Evolutionary conservation across 2,797 vertebrate genomes (phyloP), one percentile per base, ranked within the genome.

Genomic region (Paguma larvata): DNA sequence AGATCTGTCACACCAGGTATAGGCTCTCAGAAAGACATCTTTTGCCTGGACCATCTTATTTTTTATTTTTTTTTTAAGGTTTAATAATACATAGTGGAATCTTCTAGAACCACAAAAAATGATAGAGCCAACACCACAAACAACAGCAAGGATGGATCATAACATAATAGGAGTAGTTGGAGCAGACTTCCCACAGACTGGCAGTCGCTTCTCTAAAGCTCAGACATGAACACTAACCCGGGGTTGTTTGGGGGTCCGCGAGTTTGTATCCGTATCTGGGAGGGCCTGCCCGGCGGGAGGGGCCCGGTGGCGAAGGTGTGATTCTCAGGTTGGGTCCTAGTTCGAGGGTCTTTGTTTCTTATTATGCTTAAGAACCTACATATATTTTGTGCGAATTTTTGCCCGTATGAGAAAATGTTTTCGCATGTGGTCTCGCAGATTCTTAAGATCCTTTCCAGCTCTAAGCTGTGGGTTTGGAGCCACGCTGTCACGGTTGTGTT

Each of bases 181-280:
- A 77, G 30, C 65, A 15, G 27, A 2, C 6, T 15, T 9, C 7
- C 0, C 6, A 6, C 1, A 3, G n/a, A 12, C 18, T 4, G 19
- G 13, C 23, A 5, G 78, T 32, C 6, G 5, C 7, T 34, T 70
- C 44, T 75, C 5, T 7, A 34, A 77, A 32, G n/a, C 46, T 56
- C 51, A 11, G 67, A 34, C n/a, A 41, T 5, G 46, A 27, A 46
- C 0, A 5, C 2, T 14, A 2, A 6, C 11, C 3, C 1, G 2
- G 32, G 19, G 0, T 53, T 9, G 2, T 38, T 46, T 41, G 10
- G 32, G 75, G 56, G 32, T 27, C 4, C 19, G 0, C 3, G 16
- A 3, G 0, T 53, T 65, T 2, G 19, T 18, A 1, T 27, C 65
- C 1, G 13, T 18, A 0, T 18, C 67, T 56, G 19, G 51, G 59